Percentiles rank a stretch among this genome's conserved stretches.
Conservation (phyloP, 2,888 invertebrate species). For the Lamellibrachia satsuma region DNA sequence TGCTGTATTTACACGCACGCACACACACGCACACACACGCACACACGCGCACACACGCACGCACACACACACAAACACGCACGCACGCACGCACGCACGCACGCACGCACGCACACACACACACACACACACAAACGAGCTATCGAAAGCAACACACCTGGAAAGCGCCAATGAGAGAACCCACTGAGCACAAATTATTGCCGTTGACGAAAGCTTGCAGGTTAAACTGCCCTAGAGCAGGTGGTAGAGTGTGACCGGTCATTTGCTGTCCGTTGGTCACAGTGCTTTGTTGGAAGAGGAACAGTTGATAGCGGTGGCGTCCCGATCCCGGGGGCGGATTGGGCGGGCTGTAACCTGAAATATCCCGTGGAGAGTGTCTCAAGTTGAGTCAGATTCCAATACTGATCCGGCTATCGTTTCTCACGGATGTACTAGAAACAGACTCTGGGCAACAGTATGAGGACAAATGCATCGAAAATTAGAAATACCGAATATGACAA, state of each 20-base stretch:
- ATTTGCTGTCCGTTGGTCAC: neutral
- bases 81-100: neutral
- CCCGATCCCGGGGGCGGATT: slow-evolving; percentile 30
- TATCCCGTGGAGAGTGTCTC: neutral
- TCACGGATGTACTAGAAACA: too few relatives aligned
- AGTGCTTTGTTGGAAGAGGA: slow-evolving; percentile 27
- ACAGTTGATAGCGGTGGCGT: slow-evolving; percentile 31
- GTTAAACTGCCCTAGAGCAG: neutral
- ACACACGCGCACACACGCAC: too few relatives aligned
- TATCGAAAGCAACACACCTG: neutral
- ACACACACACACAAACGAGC: neutral
- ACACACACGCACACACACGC: neutral
- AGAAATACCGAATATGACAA: too few relatives aligned
- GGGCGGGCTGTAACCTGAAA: slow-evolving; percentile 30
- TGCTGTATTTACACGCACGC: too few relatives aligned
- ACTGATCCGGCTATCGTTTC: too few relatives aligned
- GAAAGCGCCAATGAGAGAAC: neutral
- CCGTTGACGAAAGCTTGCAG: neutral
- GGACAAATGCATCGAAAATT: too few relatives aligned
- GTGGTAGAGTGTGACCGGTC: neutral
- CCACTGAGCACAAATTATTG: neutral
- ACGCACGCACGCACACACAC: too few relatives aligned
- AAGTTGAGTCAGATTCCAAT: too few relatives aligned
- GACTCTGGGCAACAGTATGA: too few relatives aligned
- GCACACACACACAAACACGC: neutral